These are phyloP conservation scores for Sinella curviseta DNA, from an alignment of 1,140 invertebrate species.

Conservation along the genomic window DNA sequence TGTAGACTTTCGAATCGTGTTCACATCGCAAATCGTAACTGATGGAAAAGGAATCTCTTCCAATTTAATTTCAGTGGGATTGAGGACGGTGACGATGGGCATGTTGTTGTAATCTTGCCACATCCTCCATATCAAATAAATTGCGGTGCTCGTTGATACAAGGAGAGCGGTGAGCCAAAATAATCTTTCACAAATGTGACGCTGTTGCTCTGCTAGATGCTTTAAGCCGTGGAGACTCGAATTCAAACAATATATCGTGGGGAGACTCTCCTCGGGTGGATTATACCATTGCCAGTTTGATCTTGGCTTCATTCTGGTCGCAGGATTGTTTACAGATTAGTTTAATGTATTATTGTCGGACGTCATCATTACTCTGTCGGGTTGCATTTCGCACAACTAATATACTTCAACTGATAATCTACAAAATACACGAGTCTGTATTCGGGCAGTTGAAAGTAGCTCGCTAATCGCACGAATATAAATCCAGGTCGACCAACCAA, in stretches of 20 bases:
- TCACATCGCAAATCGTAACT: constrained; percentile 43
- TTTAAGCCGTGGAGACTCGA: background rate
- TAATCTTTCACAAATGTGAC: too few species aligned
- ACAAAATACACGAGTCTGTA: too few species aligned
- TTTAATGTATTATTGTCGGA: too few species aligned
- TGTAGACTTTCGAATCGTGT: background rate
- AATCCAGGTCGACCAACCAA: too few species aligned
- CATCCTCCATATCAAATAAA: constrained; percentile 58
- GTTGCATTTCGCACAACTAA: too few species aligned
- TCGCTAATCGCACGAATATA: too few species aligned
- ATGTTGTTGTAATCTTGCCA: constrained; percentile 61
- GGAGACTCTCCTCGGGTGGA: background rate
- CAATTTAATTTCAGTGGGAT: constrained; percentile 46
- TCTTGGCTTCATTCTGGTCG: too few species aligned
- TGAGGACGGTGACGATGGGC: constrained; percentile 63
- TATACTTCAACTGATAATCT: too few species aligned
- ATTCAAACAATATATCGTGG: background rate
- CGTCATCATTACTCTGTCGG: too few species aligned
- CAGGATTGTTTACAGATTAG: too few species aligned
- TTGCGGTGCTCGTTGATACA: constrained; percentile 57
- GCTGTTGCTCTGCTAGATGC: background rate
- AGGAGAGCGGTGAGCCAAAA: constrained; percentile 59
- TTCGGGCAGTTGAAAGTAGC: too few species aligned
- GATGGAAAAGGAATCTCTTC: constrained; percentile 47
- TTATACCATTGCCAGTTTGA: background rate